Percentiles rank a stretch among this genome's conserved stretches.
Evolutionary conservation across 2,888 invertebrate species (phyloP).

Genomic region (Pocota personata): DNA sequence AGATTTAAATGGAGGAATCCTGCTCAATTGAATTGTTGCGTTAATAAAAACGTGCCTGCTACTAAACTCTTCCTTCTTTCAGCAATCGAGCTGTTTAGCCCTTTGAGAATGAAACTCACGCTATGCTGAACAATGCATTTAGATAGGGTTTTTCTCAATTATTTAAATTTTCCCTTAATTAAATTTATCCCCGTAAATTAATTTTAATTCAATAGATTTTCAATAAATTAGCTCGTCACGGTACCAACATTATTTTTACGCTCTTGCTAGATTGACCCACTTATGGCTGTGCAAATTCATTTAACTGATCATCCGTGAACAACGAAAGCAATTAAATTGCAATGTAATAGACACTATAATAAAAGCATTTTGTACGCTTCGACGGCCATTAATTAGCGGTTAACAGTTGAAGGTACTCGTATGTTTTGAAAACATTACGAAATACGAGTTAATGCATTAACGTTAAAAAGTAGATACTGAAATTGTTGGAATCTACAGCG

Average conservation of each 20-base stretch:
- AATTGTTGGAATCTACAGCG: background rate
- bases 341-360: background rate
- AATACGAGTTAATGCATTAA: background rate
- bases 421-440: background rate
- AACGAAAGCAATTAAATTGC: constrained; percentile 15
- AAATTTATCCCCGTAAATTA: constrained; percentile 13
- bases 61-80: no score
- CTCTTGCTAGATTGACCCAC: background rate
- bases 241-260: constrained; percentile 1
- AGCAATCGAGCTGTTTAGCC: no score
- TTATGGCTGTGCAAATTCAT: constrained; percentile 23
- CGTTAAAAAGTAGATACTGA: background rate
- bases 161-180: constrained; percentile 5
- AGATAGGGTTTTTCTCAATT: no score
- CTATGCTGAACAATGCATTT: no score
- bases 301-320: constrained; percentile 2
- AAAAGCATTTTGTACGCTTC: background rate
- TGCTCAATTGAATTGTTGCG: no score
- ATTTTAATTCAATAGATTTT: background rate
- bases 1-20: no score
- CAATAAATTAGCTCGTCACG: constrained; percentile 15
- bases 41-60: no score
- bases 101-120: no score
- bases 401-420: background rate
- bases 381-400: constrained; percentile 14